Evolutionary conservation across 2,797 vertebrate species (phyloP), one percentile per base, ranked within the genome.

Genomic region (Columba guinea): DNA sequence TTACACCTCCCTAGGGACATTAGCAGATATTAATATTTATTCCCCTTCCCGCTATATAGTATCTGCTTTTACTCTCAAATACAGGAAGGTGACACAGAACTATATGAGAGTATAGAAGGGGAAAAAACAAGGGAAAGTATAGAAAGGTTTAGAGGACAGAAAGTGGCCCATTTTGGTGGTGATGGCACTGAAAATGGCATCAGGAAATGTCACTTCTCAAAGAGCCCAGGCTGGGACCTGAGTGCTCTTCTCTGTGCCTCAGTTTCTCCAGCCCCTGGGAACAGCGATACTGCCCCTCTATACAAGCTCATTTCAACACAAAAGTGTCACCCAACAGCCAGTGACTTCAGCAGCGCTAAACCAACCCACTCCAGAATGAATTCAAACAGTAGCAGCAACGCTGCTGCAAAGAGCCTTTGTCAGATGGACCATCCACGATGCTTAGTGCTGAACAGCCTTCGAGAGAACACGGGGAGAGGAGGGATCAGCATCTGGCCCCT

Each of bases 401-500:
- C 18, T 59, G 21, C 53, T 53, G 53, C 44, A 55, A 26, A 55
- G 21, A 55, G 37, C 7, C 35, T 17, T 13, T 26, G 22, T n/a
- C 51, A 35, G 60, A 39, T 4, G 60, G 74, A 19, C 15, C 32
- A 7, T 17, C 13, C 15, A 5, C 0, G 0, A 21, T 15, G 32
- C 22, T 32, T n/a, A 65, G 51, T 0, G 4, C 49, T 59, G 34
- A 62, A 3, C 37, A 18, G 8, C 1, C 0, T 27, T 17, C 35
- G n/a, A 21, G n/a, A 5, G 34, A 84, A 49, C 0, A 1, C 71
- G 10, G 35, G 58, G 56, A 70, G 35, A 62, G 71, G 56, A 26
- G 37, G 26, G 32, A 56, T 46, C 55, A 41, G 56, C 78, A 27
- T 32, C 46, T 3, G 3, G 41, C 18, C 37, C 69, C 23, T 21